Evolutionary conservation across 2,113 vertebrate genomes (phyloP), one percentile per base, ranked within the genome.

Genomic region (Barnardius zonarius): DNA sequence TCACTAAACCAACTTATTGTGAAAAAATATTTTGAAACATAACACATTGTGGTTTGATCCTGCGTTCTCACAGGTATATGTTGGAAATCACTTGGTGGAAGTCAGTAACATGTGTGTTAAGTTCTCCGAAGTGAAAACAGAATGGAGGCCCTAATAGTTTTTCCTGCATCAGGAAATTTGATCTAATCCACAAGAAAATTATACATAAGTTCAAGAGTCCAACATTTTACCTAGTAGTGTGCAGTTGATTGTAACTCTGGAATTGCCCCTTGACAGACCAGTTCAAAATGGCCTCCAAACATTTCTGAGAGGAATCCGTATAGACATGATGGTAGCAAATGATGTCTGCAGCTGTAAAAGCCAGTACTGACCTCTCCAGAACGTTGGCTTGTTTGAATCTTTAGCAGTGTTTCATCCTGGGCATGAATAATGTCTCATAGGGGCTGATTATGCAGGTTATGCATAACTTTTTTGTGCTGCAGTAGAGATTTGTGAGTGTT

Each of bases 1-100:
- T 88, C 92, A 73, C 91, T 89, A 87, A 91, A 96, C 37, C 81
- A 95, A 94, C 57, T 88, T 88, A 93, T 90, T 96, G 83, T 96
- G 96, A 97, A 95, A 95, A 93, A 96, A 96, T 96, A 93, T 96
- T 96, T 90, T 96, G 95, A 97, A 96, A 96, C 73, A 49, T 86
- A 86, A 94, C 92, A 90, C 86, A 31, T 10, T 89, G 76, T 86
- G 96, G 93, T 93, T 93, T 96, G 92, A 94, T 93, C 88, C 80
- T 94, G 48, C 16, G 14, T 82, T 94, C 93, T 93, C 93, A 54
- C 92, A 96, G 95, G 95, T 96, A 84, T 85, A 85, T 39, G 41
- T 51, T 96, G 78, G 75, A 95, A 96, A 85, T 96, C 70, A 63
- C 63, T 94, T 75, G 74, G 66, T 72, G 84, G 70, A 89, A 95